Percentiles rank a stretch among this genome's conserved stretches.
These are phyloP conservation scores for Myotis planiceps DNA, from an alignment of 2,797 vertebrate species.

Conservation along the genomic window DNA sequence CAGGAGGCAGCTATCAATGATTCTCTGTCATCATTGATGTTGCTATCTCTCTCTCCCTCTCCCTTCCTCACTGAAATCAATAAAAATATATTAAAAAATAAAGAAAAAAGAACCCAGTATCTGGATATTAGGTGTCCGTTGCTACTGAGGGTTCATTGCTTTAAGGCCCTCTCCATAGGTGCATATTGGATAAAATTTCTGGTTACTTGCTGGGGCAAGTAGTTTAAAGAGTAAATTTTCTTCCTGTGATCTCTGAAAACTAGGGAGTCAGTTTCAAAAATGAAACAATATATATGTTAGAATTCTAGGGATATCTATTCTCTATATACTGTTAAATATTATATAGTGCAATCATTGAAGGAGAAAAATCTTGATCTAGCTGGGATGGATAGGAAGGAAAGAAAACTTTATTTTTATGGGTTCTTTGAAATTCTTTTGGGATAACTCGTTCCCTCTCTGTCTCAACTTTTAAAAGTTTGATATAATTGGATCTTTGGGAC, in stretches of 20 bases:
- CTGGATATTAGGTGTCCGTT: background rate
- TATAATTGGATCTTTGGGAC: slow-evolving; percentile 78
- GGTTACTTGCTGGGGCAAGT: background rate
- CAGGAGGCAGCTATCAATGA: no score
- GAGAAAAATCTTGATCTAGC: background rate
- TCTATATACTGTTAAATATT: background rate
- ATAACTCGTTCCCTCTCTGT: background rate
- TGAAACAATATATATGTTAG: background rate
- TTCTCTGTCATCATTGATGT: no score
- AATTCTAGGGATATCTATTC: slow-evolving; percentile 23
- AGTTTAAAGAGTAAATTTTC: background rate
- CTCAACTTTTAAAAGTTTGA: slow-evolving; percentile 40
- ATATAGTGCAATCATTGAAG: background rate
- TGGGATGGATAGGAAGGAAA: background rate
- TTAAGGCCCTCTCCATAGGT: background rate
- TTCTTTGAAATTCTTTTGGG: slow-evolving; percentile 41
- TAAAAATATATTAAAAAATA: no score
- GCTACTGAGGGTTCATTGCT: background rate
- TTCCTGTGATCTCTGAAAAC: slow-evolving; percentile 22
- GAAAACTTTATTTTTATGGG: slow-evolving; percentile 25
- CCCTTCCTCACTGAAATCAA: no score
- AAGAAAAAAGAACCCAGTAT: background rate
- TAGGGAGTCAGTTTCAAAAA: slow-evolving; percentile 1
- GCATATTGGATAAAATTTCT: background rate
- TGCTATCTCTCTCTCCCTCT: no score